phyloP scores from a whole-genome alignment of 2,797 vertebrate genomes.

The Onychomys leucogaster region DNA sequence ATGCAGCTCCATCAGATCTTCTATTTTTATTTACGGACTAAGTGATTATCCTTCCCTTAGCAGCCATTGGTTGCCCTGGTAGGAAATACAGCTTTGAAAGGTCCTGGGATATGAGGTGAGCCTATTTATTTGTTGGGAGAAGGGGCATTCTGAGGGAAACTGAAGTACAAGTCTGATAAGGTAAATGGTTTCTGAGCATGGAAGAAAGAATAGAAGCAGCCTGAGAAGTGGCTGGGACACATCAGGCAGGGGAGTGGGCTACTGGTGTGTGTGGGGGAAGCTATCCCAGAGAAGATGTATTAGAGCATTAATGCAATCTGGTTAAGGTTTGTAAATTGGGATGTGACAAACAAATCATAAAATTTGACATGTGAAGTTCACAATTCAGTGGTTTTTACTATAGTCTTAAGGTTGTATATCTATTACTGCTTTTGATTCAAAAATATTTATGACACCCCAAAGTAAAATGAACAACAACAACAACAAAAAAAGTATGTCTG shows the following conservation, averaged over 20 bases:
- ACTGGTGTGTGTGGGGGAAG: neutral
- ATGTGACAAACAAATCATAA: neutral
- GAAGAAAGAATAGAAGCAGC: neutral
- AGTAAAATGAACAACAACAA: neutral
- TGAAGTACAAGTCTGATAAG: neutral
- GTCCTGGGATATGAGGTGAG: no score
- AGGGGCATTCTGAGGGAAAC: neutral
- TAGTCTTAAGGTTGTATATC: neutral
- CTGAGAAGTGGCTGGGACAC: neutral
- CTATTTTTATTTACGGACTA: neutral
- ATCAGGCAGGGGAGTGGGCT: neutral
- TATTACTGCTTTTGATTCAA: neutral
- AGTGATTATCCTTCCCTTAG: neutral
- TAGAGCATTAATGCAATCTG: neutral
- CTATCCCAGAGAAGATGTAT: neutral
- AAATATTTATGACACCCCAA: neutral
- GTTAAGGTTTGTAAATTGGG: neutral
- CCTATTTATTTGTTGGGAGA: neutral
- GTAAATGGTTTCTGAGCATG: neutral
- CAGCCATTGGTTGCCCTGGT: neutral
- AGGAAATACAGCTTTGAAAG: neutral
- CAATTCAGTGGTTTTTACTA: neutral
- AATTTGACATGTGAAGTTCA: neutral
- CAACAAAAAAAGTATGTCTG: neutral
- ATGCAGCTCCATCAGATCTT: neutral